Conservation (phyloP, 2,888 invertebrate species). For the Parnassius apollo region DNA sequence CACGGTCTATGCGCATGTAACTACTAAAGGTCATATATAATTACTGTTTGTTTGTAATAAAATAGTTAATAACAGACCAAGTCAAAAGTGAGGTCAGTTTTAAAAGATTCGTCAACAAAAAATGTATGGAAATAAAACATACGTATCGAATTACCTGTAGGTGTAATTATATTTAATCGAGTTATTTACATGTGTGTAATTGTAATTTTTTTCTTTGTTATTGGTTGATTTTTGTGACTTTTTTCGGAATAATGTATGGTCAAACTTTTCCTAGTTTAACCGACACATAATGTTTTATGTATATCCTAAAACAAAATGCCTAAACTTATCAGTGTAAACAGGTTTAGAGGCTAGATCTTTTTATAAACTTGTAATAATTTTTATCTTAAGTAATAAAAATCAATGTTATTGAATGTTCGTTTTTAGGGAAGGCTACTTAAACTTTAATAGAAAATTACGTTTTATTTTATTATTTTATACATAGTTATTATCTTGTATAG, state of each 20-base stretch:
- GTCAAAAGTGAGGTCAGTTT: slow-evolving; percentile 11
- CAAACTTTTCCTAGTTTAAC: slow-evolving; percentile 14
- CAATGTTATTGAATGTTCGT: no score
- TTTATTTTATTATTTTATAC: no score
- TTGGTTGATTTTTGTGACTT: slow-evolving; percentile 5
- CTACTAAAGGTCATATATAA: slow-evolving; percentile 19
- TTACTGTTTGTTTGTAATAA: slow-evolving; percentile 18
- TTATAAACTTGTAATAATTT: no score
- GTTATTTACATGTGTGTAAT: slow-evolving; percentile 17
- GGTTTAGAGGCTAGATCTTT: no score
- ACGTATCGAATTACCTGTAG: slow-evolving; percentile 22
- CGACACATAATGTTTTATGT: slow-evolving; percentile 8
- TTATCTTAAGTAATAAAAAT: no score
- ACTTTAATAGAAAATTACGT: no score
- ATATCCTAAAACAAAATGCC: background rate
- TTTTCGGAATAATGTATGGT: slow-evolving; percentile 3
- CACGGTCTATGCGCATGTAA: slow-evolving; percentile 4
- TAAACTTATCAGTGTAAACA: background rate
- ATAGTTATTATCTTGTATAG: no score
- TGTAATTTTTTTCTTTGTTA: slow-evolving; percentile 13
- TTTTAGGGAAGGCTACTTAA: no score
- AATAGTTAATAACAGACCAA: slow-evolving; percentile 19
- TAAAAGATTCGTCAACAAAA: slow-evolving; percentile 4
- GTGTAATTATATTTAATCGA: slow-evolving; percentile 24
- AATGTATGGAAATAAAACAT: slow-evolving; percentile 5